These are phyloP conservation scores for Tethea ocularis DNA, from an alignment of 2,888 invertebrate genomes.

Conservation along the genomic window DNA sequence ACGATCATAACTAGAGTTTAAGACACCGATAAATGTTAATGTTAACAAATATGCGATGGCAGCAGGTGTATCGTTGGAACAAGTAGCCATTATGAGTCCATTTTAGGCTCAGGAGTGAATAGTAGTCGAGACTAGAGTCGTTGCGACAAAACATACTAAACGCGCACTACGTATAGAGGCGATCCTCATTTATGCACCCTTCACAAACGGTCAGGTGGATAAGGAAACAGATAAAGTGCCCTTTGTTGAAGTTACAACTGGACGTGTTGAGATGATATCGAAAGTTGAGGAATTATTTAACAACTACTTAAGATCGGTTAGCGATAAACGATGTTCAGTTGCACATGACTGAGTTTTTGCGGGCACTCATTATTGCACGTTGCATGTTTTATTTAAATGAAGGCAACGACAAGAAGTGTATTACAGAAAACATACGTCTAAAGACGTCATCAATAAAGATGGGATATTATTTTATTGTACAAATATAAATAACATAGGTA, in stretches of 20 bases:
- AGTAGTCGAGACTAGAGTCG: slow-evolving; percentile 62
- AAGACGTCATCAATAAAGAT: background rate
- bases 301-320: slow-evolving; percentile 11
- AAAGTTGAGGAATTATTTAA: slow-evolving; percentile 11
- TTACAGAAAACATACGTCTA: background rate
- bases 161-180: slow-evolving; percentile 51
- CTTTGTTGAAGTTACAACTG: slow-evolving; percentile 30
- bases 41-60: slow-evolving; percentile 66
- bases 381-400: slow-evolving; percentile 2
- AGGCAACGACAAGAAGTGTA: background rate
- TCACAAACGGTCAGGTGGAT: slow-evolving; percentile 72
- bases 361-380: background rate
- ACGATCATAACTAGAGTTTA: slow-evolving; percentile 48
- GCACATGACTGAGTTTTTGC: slow-evolving; percentile 3
- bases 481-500: too few relatives aligned
- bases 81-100: slow-evolving; percentile 80
- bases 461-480: background rate
- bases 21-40: slow-evolving; percentile 63
- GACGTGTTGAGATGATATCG: slow-evolving; percentile 12
- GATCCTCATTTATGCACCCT: slow-evolving; percentile 80
- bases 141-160: slow-evolving; percentile 65
- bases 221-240: slow-evolving; percentile 57
- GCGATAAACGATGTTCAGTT: slow-evolving; percentile 7
- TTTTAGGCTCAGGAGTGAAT: slow-evolving; percentile 77
- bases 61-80: slow-evolving; percentile 79